Evolutionary conservation across 2,888 invertebrate species (phyloP), one percentile per base, ranked within the genome.

Genomic region (Erebia palarica): DNA sequence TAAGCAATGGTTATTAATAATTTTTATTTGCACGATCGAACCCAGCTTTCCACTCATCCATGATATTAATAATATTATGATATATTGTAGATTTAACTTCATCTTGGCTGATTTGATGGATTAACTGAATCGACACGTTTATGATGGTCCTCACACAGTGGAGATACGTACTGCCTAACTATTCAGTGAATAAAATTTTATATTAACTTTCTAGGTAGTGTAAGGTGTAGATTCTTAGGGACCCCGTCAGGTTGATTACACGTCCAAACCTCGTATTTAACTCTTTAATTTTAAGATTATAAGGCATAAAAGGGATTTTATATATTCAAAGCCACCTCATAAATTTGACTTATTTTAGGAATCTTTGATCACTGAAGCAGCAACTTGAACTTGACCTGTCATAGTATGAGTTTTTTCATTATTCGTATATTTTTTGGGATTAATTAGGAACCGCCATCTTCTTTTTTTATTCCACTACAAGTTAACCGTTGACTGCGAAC

Each of bases 251-350:
- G n/a, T n/a, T n/a, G n/a, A n/a, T n/a, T n/a, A n/a, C n/a, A n/a
- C n/a, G 80, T 82, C 80, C 80, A 13, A 49, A 59, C 61, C 16
- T 68, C 13, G 21, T 59, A 13, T 57, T 57, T 5, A 57, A 57
- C 21, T 11, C 13, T 21, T 57, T 57, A 27, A 57, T 27, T 57
- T 57, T 58, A 5, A 1, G 13, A 27, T 58, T 14, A 27, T 13
- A 58, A 27, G 57, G 21, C 57, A 7, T 57, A 57, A 10, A 27
- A 1, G 57, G 13, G 18, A 58, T 27, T 27, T 14, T 13, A 58
- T 58, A 27, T 21, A 27, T 58, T 27, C 21, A 27, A 58, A 58
- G 13, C 57, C 21, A 58, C 57, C 57, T 58, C 57, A 27, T 14
- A 27, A 8, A 58, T 27, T 58, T 58, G 14, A 27, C 27, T 21